Evolutionary conservation across 2,888 invertebrate species (phyloP), one percentile per base, ranked within the genome.

Genomic region (Athalia circularis): DNA sequence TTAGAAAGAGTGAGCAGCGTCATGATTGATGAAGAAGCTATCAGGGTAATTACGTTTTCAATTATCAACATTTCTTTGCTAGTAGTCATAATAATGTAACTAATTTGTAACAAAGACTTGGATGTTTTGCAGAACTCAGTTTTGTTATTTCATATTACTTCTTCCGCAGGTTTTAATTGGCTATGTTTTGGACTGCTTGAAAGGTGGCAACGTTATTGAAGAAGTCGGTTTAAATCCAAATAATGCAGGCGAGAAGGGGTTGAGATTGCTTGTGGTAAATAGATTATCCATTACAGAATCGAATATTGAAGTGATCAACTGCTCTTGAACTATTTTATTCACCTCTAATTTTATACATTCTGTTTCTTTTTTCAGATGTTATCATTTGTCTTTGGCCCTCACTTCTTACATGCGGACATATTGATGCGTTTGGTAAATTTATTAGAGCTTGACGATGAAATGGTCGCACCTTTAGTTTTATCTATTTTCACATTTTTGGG

Each of bases 1-100:
- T 91, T 99, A 79, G 99, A 99, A 90, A 93, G 99, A 79, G 96
- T 98, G 11, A 98, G 98, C 81, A 98, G 98, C 0, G 98, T 99
- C 5, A 97, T 99, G 96, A 96, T 99, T 9, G 99, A 99, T 89
- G 95, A 95, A 85, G 95, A 96, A 81, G 96, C 98, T 0, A 93
- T 98, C 84, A 93, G 95, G 81, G 94, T 96, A 86, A 83, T 82
- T 76, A 57, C 70, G 64, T 59, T 54, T 5, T 11, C 7, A 59
- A 11, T 62, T n/a, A 11, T 48, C 4, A 29, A 4, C 11, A 11
- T 47, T 45, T 54, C 70, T 48, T 77, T 50, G 61, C 75, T 67
- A 13, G 65, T 13, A 67, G 11, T 3, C 7, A 62, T 61, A 65
- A 29, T 7, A 72, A 43, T 52, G 8, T 57, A 74, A 9, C 4